Evolutionary conservation across 2,113 vertebrate species (phyloP), one percentile per base, ranked within the genome.

Genomic region (Clupea harengus): DNA sequence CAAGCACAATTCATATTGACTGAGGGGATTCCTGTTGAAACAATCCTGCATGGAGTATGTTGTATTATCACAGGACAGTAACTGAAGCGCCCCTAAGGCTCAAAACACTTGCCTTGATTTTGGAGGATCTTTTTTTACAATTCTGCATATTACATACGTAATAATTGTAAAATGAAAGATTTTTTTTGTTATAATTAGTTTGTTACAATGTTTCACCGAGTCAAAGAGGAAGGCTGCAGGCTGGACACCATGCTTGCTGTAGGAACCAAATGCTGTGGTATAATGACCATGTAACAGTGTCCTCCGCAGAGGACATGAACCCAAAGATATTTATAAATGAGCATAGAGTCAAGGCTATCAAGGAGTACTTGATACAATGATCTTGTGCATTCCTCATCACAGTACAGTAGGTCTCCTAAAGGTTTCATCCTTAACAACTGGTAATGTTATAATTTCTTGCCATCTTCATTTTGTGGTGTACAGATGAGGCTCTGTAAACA

Each of bases 261-360:
- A 64, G 9, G 57, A 75, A 47, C n/a, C 46, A 46, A 20, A 54
- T 46, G 45, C 49, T 60, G 54, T 22, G 18, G 54, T 60, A 49
- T 49, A 60, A 10, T 32, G 64, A 32, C 25, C 64, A 32, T 32
- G 11, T 13, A 32, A 45, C 28, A 82, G n/a, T 82, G 25, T 75
- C 45, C 32, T 45, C 25, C 28, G 13, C n/a, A 28, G 64, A 28
- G 6, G 11, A 2, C 45, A 67, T 85, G 6, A 78, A 72, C 83
- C 86, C 86, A 81, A 87, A 87, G 72, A 87, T 85, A 75, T 88
- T 85, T 85, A 80, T 84, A 82, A 82, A n/a, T 18, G 32, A 1
- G 64, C 32, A 10, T n/a, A 28, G 13, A 7, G n/a, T 72, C 25
- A 72, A 28, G 54, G n/a, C 25, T 10, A 1, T 28, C 25, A n/a